Percentiles rank a stretch among this genome's conserved stretches.
Evolutionary conservation across 2,113 vertebrate species (phyloP).

Genomic region (Hemiprocne comata): DNA sequence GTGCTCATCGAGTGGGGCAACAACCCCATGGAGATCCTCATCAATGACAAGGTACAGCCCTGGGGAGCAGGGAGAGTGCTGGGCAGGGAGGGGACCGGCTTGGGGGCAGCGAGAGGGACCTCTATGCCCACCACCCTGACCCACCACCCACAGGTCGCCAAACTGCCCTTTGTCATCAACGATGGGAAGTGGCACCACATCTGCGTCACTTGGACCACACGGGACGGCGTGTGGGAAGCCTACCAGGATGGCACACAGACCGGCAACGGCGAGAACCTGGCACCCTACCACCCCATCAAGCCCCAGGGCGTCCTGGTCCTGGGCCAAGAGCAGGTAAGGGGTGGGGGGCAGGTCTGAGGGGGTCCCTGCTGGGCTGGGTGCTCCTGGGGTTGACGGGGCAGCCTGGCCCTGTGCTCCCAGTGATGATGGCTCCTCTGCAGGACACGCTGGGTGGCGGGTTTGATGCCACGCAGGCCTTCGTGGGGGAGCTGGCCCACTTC

Average conservation of each 20-base stretch:
- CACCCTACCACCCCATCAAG: slow-evolving; percentile 95
- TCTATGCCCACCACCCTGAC: accelerated
- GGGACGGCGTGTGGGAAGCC: slow-evolving; percentile 96
- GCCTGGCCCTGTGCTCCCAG: accelerated
- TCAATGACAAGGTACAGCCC: slow-evolving; percentile 90
- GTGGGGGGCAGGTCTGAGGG: accelerated
- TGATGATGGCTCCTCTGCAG: slow-evolving; percentile 63
- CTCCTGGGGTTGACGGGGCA: accelerated
- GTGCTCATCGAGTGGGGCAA: slow-evolving; percentile 98
- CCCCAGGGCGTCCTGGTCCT: slow-evolving; percentile 93
- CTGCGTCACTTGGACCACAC: slow-evolving; percentile 95
- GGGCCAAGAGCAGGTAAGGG: slow-evolving; percentile 93
- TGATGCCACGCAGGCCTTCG: slow-evolving; percentile 93
- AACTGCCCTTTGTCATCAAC: slow-evolving; percentile 92
- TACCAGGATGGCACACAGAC: slow-evolving; percentile 92
- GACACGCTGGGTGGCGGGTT: slow-evolving; percentile 95
- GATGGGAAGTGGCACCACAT: slow-evolving; percentile 98
- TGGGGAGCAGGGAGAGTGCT: accelerated
- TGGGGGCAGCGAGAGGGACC: neutral
- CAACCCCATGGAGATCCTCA: slow-evolving; percentile 97
- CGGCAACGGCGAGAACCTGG: slow-evolving; percentile 92
- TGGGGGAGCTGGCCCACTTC: slow-evolving; percentile 93
- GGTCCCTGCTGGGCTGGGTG: neutral
- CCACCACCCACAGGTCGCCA: slow-evolving; percentile 84
- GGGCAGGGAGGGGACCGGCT: accelerated